Base-by-base conservation (phyloP, 2,888 invertebrate species). In the Mythimna loreyi region DNA sequence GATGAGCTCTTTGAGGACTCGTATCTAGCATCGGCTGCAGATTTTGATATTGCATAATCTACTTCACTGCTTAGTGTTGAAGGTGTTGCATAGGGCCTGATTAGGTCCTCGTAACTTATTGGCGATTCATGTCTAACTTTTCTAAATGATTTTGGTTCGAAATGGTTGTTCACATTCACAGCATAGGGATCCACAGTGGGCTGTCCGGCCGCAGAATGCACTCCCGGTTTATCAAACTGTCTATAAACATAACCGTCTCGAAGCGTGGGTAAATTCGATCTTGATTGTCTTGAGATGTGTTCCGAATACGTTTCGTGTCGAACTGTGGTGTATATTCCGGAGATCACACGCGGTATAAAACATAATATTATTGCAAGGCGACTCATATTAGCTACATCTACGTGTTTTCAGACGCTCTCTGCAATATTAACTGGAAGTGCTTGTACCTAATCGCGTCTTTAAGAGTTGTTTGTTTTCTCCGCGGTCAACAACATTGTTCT, bases 381-480 rank as follows among this genome's bases (percentile, higher is more conserved):
- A 78, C 80, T 70, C 93, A 92, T 92, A 76, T 77, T 88, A 75
- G 58, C 79, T 81, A 84, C 84, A 84, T 85, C 72, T 73, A 88
- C 91, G 90, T 90, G 90, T 86, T 81, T 85, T 74, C 84, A 57
- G 78, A 65, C 70, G 72, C 80, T 75, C 79, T 79, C 64, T 64
- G 64, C 67, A 74, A 82, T 67, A 73, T 83, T 74, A 83, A 94
- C 93, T 94, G 94, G 87, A 91, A 91, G 83, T 87, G 77, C 66
- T 82, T 80, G 86, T 86, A 85, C 75, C 85, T 83, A 87, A 88
- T 86, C 80, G 81, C 89, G 90, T 89, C 91, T 94, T 90, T 94
- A 93, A 92, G 86, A 89, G 86, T 87, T 91, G 91, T 91, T 92
- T 91, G 88, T 88, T 89, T 86, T 87, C 86, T 82, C 80, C 80